Conservation (phyloP, 2,888 invertebrate genomes). For the Strigamia transsilvanica region DNA sequence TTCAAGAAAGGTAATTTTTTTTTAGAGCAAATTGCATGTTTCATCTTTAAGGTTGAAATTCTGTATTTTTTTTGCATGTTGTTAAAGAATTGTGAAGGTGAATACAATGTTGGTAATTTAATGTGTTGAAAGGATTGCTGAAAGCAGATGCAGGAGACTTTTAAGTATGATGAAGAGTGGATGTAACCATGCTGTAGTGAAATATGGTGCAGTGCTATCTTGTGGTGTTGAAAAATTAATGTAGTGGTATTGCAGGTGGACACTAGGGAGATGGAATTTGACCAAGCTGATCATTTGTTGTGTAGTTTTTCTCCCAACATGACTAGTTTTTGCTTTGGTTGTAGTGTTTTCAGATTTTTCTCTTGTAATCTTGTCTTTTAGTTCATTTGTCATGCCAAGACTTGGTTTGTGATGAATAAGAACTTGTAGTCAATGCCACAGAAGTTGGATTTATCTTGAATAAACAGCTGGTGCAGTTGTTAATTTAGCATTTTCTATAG, state of each 20-base stretch:
- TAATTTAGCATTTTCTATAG: neutral
- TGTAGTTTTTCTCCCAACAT: neutral
- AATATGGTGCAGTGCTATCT: slow-evolving; percentile 6
- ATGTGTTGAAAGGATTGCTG: neutral
- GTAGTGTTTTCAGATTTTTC: neutral
- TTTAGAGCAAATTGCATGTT: too few relatives aligned
- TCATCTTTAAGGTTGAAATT: too few relatives aligned
- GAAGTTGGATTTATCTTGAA: neutral
- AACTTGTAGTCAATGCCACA: neutral
- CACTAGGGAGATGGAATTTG: neutral
- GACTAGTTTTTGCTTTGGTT: neutral
- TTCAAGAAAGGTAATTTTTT: too few relatives aligned
- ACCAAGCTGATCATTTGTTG: slow-evolving; percentile 6
- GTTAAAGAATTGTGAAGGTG: neutral
- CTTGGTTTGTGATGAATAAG: neutral
- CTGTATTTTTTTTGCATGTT: too few relatives aligned
- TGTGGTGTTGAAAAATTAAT: neutral
- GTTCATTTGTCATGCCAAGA: neutral
- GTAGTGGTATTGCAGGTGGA: slow-evolving; percentile 14
- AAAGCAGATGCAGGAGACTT: slow-evolving; percentile 12
- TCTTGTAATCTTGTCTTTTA: neutral
- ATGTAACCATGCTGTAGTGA: neutral
- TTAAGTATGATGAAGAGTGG: slow-evolving; percentile 16
- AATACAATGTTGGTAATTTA: neutral
- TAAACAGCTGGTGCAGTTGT: slow-evolving; percentile 2